Base-by-base conservation (phyloP, 1,140 invertebrate species). In the Luehdorfia chinensis region DNA sequence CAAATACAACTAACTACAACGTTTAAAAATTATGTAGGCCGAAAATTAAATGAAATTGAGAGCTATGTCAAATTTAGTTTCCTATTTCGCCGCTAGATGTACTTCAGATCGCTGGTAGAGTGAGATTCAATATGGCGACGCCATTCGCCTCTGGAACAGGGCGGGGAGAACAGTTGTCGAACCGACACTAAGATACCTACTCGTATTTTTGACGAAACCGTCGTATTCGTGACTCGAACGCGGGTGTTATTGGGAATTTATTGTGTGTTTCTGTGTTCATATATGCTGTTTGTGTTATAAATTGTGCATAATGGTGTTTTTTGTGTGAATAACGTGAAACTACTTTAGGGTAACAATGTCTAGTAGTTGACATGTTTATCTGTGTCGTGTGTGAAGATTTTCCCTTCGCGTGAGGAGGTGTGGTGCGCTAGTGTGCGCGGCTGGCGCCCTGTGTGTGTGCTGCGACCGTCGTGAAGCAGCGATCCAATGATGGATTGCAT, bases 361-460 rank as follows among this genome's bases (percentile, higher is more conserved):
- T 86, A 86, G 79, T 62, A 79, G 79, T 84, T 86, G 83, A 86
- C 83, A 86, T 86, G 83, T 86, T 86, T 86, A 86, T 86, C 83
- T 86, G 79, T 84, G 79, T 78, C 76, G 78, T 84, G 78, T 86
- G 79, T 86, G 83, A 86, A 84, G 83, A 86, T 84, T 86, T 86
- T 86, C 83, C 83, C 79, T 84, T 84, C 75, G 79, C 75, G 79
- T 86, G 77, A 81, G 81, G 75, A 80, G 77, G 70, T 69, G 66
- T 54, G 55, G 69, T 79, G 74, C 55, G 70, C 50, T 67, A 63
- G 79, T 83, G 77, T 86, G 77, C 68, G 77, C 51, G 58, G 57
- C 11, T 63, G 59, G 66, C 52, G 63, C 50, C 53, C 49, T 63
- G 78, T 83, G 79, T 78, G 78, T 47, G 77, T 77, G 73, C 58